These are phyloP conservation scores for Piscicola geometra DNA, from an alignment of 2,888 invertebrate species.

Conservation along the genomic window DNA sequence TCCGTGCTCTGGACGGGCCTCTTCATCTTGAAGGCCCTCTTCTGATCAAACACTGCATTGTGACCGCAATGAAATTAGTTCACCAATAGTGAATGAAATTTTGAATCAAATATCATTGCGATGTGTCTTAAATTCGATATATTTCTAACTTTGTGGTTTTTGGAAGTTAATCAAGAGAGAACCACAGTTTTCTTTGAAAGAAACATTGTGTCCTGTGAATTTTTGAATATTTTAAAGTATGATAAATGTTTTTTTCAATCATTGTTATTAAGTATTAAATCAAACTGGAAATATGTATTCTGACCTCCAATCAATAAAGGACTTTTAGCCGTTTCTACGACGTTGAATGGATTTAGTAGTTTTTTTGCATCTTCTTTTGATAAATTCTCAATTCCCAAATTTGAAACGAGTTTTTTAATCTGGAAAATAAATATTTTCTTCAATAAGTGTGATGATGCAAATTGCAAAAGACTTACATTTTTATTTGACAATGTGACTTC, in stretches of 20 bases:
- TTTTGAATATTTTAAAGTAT: too few relatives aligned
- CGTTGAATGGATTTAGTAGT: neutral
- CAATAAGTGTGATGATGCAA: neutral
- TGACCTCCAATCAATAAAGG: neutral
- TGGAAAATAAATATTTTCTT: neutral
- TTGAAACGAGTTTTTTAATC: neutral
- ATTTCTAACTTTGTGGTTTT: neutral
- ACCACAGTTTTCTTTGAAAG: neutral
- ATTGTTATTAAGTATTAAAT: too few relatives aligned
- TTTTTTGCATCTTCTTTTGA: slow-evolving; percentile 8
- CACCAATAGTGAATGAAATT: too few relatives aligned
- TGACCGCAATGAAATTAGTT: too few relatives aligned
- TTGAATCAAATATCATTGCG: too few relatives aligned
- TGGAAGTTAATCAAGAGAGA: neutral
- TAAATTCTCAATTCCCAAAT: neutral
- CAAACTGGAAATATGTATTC: too few relatives aligned
- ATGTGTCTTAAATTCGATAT: neutral
- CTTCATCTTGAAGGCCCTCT: slow-evolving; percentile 27
- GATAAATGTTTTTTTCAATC: too few relatives aligned
- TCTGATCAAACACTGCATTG: slow-evolving; percentile 9
- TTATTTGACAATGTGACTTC: slow-evolving; percentile 2
- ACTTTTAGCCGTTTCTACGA: neutral
- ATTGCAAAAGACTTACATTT: neutral
- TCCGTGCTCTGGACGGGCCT: neutral
- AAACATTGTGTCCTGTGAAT: neutral